Evolutionary conservation across 2,888 invertebrate species (phyloP), one percentile per base, ranked within the genome.

Genomic region (Malacosoma neustria): DNA sequence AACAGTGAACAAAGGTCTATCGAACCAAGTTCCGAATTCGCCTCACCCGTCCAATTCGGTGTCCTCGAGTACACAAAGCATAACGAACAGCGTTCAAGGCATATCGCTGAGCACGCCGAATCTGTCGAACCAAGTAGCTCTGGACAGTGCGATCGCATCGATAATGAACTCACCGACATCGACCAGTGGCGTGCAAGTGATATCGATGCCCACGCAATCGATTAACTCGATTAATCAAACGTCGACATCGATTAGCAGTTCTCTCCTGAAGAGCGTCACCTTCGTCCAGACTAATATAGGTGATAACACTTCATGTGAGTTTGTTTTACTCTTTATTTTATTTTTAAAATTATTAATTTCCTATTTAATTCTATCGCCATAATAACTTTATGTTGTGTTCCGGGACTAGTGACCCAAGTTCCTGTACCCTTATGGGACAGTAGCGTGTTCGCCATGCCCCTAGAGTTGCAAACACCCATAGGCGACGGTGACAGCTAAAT

Each of bases 131-230:
- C 84, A 84, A 40, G 69, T 75, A 0, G 77, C 81, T 0, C 33
- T 84, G 0, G 82, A 84, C 41, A 81, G 61, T 42, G 82, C 82
- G 1, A 81, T 85, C 36, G 84, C 84, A 0, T 79, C 80, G 1
- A 73, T 84, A 11, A 79, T 84, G 54, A 72, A 72, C 48, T 76
- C 79, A n/a, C 81, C 82, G 0, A 65, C 73, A 0, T 35, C 61
- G 0, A 51, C 68, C 3, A 61, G 65, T 29, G 69, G 66, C 2
- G 72, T 73, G 32, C 77, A 84, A 45, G 76, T 82, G 7, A 61
- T 75, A 39, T 63, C 74, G 35, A 60, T 64, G 44, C 60, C 72
- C 30, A 54, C 35, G 14, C 64, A 62, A 12, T 37, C 32, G 40
- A 29, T 36, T 11, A 13, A 14, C 35, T 11, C 54, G 31, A 51